A percentile compares a stretch with the other conserved stretches of the same genome.
Conservation (phyloP, 1,140 invertebrate species). For the Drosophila littoralis region DNA sequence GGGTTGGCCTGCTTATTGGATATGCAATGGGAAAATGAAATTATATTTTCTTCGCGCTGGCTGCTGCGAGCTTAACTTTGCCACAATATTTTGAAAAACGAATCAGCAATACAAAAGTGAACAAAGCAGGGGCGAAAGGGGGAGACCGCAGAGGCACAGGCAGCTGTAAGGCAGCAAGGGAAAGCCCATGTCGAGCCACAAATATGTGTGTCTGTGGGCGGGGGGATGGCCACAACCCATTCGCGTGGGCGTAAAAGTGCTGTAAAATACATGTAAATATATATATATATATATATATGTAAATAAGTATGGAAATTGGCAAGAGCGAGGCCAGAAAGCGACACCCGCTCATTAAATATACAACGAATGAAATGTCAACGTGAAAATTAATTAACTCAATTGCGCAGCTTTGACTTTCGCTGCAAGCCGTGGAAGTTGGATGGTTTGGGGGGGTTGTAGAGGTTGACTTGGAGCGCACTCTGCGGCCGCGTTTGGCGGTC, state of each 20-base stretch:
- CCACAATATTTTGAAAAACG: slow-evolving; percentile 41
- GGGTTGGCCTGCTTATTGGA: slow-evolving; percentile 60
- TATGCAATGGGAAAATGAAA: slow-evolving; percentile 72
- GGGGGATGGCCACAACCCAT: slow-evolving; percentile 20
- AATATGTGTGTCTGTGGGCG: not conserved
- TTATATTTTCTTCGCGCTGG: slow-evolving; percentile 55
- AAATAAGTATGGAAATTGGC: slow-evolving; percentile 27
- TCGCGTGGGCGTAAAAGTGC: slow-evolving; percentile 16
- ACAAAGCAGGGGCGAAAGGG: not conserved
- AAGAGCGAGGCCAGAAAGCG: slow-evolving; percentile 28
- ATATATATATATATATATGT: slow-evolving; percentile 18
- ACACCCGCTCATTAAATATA: slow-evolving; percentile 77
- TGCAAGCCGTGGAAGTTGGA: not conserved
- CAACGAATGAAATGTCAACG: slow-evolving; percentile 77
- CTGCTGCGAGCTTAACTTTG: slow-evolving; percentile 54
- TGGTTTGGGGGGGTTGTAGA: not conserved
- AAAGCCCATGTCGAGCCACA: slow-evolving; percentile 10
- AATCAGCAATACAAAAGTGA: slow-evolving; percentile 25
- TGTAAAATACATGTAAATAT: slow-evolving; percentile 31
- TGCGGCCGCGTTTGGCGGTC: slow-evolving; percentile 18
- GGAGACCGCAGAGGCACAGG: not conserved
- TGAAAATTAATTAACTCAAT: slow-evolving; percentile 81
- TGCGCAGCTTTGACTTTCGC: slow-evolving; percentile 52
- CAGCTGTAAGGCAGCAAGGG: not conserved
- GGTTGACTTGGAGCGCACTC: not conserved